Evolutionary conservation across 1,140 invertebrate species (phyloP), one percentile per base, ranked within the genome.

Genomic region (Papilio polytes): DNA sequence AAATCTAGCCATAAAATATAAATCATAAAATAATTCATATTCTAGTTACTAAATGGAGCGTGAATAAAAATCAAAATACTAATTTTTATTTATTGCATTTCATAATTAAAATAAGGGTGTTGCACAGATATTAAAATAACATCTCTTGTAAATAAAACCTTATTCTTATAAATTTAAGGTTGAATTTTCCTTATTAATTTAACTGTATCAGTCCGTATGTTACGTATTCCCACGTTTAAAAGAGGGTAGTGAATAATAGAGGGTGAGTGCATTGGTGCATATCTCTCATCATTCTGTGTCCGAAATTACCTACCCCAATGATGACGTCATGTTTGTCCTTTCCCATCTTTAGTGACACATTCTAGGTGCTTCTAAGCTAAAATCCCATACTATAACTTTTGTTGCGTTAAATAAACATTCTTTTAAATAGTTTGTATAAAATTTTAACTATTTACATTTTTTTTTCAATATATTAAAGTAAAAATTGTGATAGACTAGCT

Each of bases 51-150:
- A 73, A 90, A 90, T 90, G 83, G 83, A 73, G 85, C 86, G 80
- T 88, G 86, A 87, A 89, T 84, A 80, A 76, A 73, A 86, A 87
- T 88, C 88, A 88, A 86, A 89, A 90, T 90, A 88, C 85, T 90
- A 86, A 92, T 91, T 91, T 84, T 87, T 89, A 92, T 91, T 89
- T 92, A 91, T 91, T 85, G 87, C 87, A 85, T 84, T 87, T 84
- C 88, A 89, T 90, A 90, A 89, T 90, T 88, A 88, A 83, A 89
- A 83, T 82, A 83, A 84, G 84, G 83, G n/a, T n/a, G 81, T 18
- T 76, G 6, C 18, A 66, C 22, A 72, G 26, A 44, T 44, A 63
- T 41, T 74, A 41, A 66, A 80, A 41, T 78, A 48, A 59, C 78
- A 80, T 80, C 80, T 31, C 15, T 72, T 15, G 31, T 48, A 74